A percentile compares a stretch with the other conserved stretches of the same genome.
Evolutionary conservation across 2,888 invertebrate genomes (phyloP).

Genomic region (Scaptomyza caliginosa): DNA sequence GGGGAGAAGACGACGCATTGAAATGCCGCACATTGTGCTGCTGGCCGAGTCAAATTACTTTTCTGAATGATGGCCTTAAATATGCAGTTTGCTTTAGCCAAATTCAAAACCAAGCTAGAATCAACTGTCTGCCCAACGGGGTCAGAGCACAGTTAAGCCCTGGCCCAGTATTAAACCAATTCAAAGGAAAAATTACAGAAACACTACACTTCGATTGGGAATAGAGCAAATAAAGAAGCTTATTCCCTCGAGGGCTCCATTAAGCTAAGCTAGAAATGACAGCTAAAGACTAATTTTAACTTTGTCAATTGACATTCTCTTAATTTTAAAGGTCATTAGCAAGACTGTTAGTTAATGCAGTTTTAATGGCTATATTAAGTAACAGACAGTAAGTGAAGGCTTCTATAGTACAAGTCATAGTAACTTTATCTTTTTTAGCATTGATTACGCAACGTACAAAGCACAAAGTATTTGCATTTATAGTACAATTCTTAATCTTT

Average conservation of each 20-base stretch:
- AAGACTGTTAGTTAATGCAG: not conserved
- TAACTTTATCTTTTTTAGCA: not conserved
- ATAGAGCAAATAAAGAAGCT: not conserved
- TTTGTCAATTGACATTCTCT: not conserved
- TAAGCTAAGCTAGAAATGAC: not conserved
- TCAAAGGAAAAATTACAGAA: not conserved
- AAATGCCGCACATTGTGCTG: conserved; percentile 61
- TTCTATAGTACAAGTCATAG: not conserved
- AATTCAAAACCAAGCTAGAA: conserved; percentile 5
- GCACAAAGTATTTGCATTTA: too few relatives aligned
- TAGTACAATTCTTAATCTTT: not conserved
- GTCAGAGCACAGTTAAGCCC: conserved; percentile 11
- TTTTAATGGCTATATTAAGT: not conserved
- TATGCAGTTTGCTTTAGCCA: conserved; percentile 25
- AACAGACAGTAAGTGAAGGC: not conserved
- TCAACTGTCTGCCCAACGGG: conserved; percentile 11
- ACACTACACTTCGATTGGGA: not conserved
- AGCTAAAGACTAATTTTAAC: not conserved
- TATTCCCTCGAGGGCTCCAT: not conserved
- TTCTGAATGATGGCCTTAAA: conserved; percentile 20
- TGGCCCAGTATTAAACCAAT: not conserved
- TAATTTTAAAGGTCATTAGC: not conserved
- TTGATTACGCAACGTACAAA: too few relatives aligned
- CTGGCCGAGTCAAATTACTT: conserved; percentile 56
- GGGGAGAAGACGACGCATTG: conserved; percentile 30